Evolutionary conservation across 2,113 vertebrate genomes (phyloP).

Genomic region (Gobius niger): DNA sequence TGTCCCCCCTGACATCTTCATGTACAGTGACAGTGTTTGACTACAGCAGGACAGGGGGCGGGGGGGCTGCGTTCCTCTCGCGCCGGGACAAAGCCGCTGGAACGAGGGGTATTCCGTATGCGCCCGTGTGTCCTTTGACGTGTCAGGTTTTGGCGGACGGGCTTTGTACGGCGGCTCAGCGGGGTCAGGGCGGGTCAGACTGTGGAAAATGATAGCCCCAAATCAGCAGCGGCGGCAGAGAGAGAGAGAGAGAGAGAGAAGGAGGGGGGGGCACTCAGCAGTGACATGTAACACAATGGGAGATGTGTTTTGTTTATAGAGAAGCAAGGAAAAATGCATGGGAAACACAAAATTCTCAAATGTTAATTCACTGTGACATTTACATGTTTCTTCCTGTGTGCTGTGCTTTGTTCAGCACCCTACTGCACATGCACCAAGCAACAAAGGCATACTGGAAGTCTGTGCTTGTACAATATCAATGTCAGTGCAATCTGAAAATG

Average conservation of each 20-base stretch:
- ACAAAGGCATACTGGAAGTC: background rate
- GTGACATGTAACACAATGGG: background rate
- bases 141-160: constrained; percentile 44
- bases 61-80: constrained; percentile 26
- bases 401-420: background rate
- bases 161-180: constrained; percentile 21
- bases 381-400: background rate
- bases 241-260: background rate
- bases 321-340: background rate
- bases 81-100: constrained; percentile 22
- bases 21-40: constrained; percentile 8
- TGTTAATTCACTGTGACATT: background rate
- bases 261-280: background rate
- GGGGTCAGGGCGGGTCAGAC: constrained; percentile 4
- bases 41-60: constrained; percentile 10
- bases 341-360: background rate
- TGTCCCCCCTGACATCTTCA: constrained; percentile 16
- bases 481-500: background rate
- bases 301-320: background rate
- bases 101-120: constrained; percentile 33
- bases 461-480: background rate
- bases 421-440: background rate
- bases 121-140: constrained; percentile 8
- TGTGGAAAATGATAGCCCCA: constrained; percentile 16
- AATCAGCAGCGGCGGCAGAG: constrained; percentile 9